phyloP scores from a whole-genome alignment of 2,797 vertebrate species.

The Protonibea diacanthus region DNA sequence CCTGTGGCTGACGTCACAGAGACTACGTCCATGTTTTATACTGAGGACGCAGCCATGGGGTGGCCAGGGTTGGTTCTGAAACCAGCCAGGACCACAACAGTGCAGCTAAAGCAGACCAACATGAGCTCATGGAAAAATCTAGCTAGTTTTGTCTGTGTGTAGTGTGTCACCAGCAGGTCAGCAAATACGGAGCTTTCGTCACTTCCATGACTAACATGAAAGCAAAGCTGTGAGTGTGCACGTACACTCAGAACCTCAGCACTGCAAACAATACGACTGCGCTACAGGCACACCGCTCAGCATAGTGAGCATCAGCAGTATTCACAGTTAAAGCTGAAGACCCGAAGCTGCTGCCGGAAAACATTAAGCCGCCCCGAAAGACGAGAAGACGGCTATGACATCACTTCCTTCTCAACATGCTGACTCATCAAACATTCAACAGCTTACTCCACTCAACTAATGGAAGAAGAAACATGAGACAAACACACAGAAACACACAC shows the following conservation, averaged over 20 bases:
- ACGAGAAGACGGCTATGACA: conserved; percentile 60
- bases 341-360: conserved; percentile 24
- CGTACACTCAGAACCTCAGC: background rate
- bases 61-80: background rate
- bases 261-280: background rate
- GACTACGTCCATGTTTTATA: too few species aligned
- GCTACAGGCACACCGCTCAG: background rate
- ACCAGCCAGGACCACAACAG: too few species aligned
- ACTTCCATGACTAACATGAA: background rate
- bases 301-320: background rate
- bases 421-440: conserved; percentile 77
- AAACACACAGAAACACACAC: conserved; percentile 58
- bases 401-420: conserved; percentile 72
- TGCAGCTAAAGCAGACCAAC: background rate
- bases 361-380: conserved; percentile 51
- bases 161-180: background rate
- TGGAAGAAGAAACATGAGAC: conserved; percentile 76
- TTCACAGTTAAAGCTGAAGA: conserved; percentile 1
- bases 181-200: background rate
- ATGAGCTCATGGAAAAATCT: background rate
- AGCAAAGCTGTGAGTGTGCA: too few species aligned
- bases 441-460: conserved; percentile 69
- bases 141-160: background rate
- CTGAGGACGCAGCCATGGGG: background rate
- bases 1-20: too few species aligned